Percentiles rank a stretch among this genome's conserved stretches.
These are phyloP conservation scores for Daphoenositta chrysoptera DNA, from an alignment of 2,113 vertebrate species.

Conservation along the genomic window DNA sequence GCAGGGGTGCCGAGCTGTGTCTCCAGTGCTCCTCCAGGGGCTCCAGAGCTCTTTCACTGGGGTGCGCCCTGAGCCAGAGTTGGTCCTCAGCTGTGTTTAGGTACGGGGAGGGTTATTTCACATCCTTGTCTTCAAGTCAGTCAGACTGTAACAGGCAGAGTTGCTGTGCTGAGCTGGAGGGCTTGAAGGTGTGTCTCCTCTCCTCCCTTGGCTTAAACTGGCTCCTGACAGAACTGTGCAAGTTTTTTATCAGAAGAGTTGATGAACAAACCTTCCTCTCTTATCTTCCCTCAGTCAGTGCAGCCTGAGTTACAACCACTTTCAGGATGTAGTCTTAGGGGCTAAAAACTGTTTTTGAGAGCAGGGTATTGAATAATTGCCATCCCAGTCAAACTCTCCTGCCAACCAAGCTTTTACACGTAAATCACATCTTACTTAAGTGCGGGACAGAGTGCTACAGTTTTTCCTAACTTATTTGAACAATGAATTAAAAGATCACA, in stretches of 20 bases:
- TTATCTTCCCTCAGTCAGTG: background rate
- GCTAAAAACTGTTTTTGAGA: background rate
- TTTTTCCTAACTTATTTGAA: background rate
- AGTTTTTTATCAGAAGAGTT: background rate
- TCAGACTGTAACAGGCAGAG: background rate
- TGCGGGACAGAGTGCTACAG: background rate
- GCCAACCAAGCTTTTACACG: background rate
- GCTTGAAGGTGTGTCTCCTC: background rate
- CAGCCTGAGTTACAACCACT: background rate
- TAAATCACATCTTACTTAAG: background rate
- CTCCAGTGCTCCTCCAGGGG: background rate
- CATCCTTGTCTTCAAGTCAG: background rate
- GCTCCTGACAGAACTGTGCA: background rate
- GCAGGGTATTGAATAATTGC: background rate
- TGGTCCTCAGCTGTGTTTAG: background rate
- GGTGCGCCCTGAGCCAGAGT: background rate
- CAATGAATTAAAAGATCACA: background rate
- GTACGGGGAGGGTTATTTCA: rapidly evolving
- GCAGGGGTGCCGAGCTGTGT: background rate
- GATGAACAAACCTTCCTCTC: background rate
- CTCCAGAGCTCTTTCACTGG: background rate
- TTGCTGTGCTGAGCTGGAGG: background rate
- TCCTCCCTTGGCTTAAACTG: background rate
- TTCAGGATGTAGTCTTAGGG: background rate
- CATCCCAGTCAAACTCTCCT: background rate